A percentile compares a stretch with the other conserved stretches of the same genome.
phyloP scores from a whole-genome alignment of 2,797 vertebrate genomes.

The Passerculus sandwichensis region DNA sequence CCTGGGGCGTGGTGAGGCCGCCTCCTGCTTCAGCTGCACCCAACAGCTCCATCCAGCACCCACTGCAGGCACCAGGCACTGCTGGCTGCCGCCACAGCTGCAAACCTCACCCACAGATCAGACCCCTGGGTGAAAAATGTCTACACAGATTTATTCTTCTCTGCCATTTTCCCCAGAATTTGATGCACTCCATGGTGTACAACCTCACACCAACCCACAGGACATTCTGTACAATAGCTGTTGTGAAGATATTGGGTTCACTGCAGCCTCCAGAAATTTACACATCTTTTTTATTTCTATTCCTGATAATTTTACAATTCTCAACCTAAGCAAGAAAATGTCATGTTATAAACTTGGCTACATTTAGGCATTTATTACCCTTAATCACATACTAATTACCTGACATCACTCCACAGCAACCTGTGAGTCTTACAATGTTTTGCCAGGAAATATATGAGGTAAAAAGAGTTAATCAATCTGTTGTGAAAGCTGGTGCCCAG shows the following conservation, averaged over 20 bases:
- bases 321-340: not conserved
- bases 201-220: not conserved
- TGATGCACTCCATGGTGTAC: not conserved
- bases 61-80: rapidly evolving
- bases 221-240: not conserved
- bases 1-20: not conserved
- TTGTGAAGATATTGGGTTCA: not conserved
- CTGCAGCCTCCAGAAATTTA: not conserved
- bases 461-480: not conserved
- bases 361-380: not conserved
- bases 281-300: not conserved
- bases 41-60: not conserved
- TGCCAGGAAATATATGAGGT: not conserved
- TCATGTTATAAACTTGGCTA: not conserved
- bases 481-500: not conserved
- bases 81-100: not conserved
- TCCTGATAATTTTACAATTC: not conserved
- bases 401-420: not conserved
- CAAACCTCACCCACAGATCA: not conserved
- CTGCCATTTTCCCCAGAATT: not conserved
- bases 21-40: not conserved
- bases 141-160: not conserved
- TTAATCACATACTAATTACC: not conserved
- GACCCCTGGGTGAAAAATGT: not conserved
- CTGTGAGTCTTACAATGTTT: not conserved